Base-by-base conservation (phyloP, 2,888 invertebrate genomes). In the Clostera curtula region DNA sequence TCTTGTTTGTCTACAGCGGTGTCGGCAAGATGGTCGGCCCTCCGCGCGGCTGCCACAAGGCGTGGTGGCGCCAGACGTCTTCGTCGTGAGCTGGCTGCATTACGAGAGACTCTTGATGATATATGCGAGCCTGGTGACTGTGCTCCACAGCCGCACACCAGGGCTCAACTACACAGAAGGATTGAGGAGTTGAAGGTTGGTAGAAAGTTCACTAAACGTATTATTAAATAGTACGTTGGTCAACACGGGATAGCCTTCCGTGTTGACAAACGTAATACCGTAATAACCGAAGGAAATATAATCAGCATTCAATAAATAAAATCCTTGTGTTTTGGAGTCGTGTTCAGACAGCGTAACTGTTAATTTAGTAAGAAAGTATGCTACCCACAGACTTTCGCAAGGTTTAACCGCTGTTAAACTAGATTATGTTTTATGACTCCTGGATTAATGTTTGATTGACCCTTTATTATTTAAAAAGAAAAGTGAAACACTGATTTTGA, bases 111-210 rank as follows among this genome's bases (percentile, higher is more conserved):
- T 25, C 80, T 89, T 44, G 82, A 87, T 34, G 86, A 87, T 29
- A 73, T 89, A 45, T 89, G 89, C 61, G 86, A 88, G 53, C 86
- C 86, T 58, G 67, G 86, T 50, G 63, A 89, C 85, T 74, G 85
- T 74, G 68, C 86, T 56, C 86, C 59, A 40, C 88, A 79, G 62
- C 86, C 65, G 55, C 87, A 70, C 55, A 85, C 68, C 43, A 83
- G 61, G 48, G 84, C 75, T 4, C 83, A 83, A 49, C 48, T 83
- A 19, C 72, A 79, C 30, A 65, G 80, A 24, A 67, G 83, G 26
- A 83, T 83, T 36, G 82, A 83, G 31, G 83, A 82, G 41, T 52
- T 82, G 5, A 82, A 82, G 74, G 82, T 79, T 45, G 17, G 13
- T 14, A 16, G 2, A 29, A 18, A n/a, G 10, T 23, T 8, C 17